Evolutionary conservation across 2,113 vertebrate species (phyloP).

Genomic region (Chaetorhynchus papuensis): DNA sequence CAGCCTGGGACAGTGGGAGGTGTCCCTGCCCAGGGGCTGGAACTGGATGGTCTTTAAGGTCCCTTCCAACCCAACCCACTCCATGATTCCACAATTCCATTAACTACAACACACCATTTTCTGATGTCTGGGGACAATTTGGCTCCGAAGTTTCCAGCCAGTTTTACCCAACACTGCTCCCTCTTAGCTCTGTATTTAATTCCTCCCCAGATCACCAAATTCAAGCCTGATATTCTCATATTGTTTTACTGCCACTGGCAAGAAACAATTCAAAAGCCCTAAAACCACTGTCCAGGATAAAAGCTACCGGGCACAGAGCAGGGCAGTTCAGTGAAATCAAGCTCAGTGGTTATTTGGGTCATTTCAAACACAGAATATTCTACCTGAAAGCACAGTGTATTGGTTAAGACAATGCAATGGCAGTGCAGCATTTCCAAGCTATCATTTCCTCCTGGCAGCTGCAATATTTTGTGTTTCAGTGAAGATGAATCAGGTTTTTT

Average conservation of each 20-base stretch:
- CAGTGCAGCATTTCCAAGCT: not conserved
- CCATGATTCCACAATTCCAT: not conserved
- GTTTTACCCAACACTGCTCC: not conserved
- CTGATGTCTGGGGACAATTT: not conserved
- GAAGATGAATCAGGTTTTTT: not conserved
- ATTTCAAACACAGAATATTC: not conserved
- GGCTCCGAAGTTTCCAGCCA: not conserved
- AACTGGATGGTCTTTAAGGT: rapidly evolving
- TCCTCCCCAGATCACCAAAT: not conserved
- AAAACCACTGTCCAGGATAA: not conserved
- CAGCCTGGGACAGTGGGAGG: not conserved
- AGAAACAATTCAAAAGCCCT: not conserved
- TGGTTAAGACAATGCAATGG: not conserved
- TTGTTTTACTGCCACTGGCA: not conserved
- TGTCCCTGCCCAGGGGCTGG: not conserved
- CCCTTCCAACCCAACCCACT: not conserved
- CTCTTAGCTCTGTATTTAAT: not conserved
- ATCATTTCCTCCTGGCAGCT: not conserved
- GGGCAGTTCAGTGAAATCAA: not conserved
- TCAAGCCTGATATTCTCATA: not conserved
- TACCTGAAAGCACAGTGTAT: not conserved
- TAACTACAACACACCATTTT: not conserved
- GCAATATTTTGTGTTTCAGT: not conserved
- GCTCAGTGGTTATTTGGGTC: not conserved
- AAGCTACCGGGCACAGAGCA: not conserved